Evolutionary conservation across 1,140 invertebrate species (phyloP).

Genomic region (Anoplophora glabripennis): DNA sequence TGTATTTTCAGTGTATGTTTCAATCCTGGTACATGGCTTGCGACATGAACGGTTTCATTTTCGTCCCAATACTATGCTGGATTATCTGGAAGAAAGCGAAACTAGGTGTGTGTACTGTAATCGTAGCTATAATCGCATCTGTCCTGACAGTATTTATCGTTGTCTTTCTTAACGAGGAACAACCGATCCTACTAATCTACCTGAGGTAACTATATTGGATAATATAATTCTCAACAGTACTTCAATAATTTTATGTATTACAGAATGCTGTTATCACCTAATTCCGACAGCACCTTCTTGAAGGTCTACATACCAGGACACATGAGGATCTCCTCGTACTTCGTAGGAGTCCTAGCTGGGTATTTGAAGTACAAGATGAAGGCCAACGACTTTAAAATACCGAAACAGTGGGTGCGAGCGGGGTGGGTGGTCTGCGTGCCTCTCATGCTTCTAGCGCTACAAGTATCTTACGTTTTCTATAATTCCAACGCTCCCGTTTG

Average conservation of each 20-base stretch:
- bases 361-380: constrained; percentile 24
- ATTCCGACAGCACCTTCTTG: constrained; percentile 60
- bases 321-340: constrained; percentile 65
- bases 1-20: constrained; percentile 80
- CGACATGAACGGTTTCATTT: constrained; percentile 80
- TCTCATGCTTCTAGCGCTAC: constrained; percentile 49
- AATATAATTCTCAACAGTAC: not conserved
- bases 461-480: constrained; percentile 61
- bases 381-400: constrained; percentile 17
- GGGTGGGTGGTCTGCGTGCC: constrained; percentile 47
- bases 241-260: not conserved
- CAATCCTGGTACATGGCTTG: constrained; percentile 89
- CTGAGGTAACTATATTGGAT: constrained; percentile 56
- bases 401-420: constrained; percentile 4
- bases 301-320: constrained; percentile 67
- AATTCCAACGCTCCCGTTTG: constrained; percentile 55
- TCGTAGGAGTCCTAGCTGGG: constrained; percentile 52
- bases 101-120: constrained; percentile 52
- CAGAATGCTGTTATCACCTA: constrained; percentile 62
- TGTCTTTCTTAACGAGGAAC: constrained; percentile 57
- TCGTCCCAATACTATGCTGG: constrained; percentile 72
- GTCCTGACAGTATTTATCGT: constrained; percentile 61
- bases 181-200: constrained; percentile 64
- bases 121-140: constrained; percentile 54
- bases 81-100: constrained; percentile 64